Base-by-base conservation (phyloP, 2,888 invertebrate genomes). In the Imbricaverruca yamaguchii region DNA sequence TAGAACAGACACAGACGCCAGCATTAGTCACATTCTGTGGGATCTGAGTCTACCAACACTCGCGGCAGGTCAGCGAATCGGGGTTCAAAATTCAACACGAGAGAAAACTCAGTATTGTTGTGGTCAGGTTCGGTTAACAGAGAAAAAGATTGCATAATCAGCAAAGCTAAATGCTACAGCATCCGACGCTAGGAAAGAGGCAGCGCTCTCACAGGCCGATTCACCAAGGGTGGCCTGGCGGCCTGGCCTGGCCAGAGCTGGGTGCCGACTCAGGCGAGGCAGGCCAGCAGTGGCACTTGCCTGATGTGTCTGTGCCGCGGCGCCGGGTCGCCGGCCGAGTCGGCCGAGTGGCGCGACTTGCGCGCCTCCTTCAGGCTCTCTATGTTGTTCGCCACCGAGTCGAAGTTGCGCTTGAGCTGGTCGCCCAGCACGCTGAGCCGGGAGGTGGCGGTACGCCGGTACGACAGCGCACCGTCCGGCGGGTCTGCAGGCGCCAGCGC, bases 291-390 rank as follows among this genome's bases (percentile, higher is more conserved):
- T 10, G 10, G 53, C 69, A 55, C 74, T 74, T 55, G 55, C 74
- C 74, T 74, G 23, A 53, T 11, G 11, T 55, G 21, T 74, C 74
- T 74, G 74, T 23, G 74, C 74, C 13, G 55, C 74, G 53, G 74
- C 9, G 65, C n/a, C 9, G 74, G 74, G 10, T 74, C 15, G 53
- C 74, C 9, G 74, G 21, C 55, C 21, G 74, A 15, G 18, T 10
- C 55, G 74, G 74, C 21, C 74, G 74, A 74, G 23, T 10, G 12
- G 55, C 74, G 74, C 39, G 74, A 53, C 21, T 55, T 53, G 55
- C 74, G 74, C 53, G 74, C 74, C 74, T 74, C 74, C 55, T 74
- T 74, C 74, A 74, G 74, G n/a, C 74, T 74, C 74, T 74, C 74
- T 55, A 74, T 74, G 74, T 74, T 55, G 74, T 55, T 74, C 21